A percentile compares a stretch with the other conserved stretches of the same genome.
These are phyloP conservation scores for Temnothorax curvispinosus DNA, from an alignment of 1,140 invertebrate species.

Conservation along the genomic window DNA sequence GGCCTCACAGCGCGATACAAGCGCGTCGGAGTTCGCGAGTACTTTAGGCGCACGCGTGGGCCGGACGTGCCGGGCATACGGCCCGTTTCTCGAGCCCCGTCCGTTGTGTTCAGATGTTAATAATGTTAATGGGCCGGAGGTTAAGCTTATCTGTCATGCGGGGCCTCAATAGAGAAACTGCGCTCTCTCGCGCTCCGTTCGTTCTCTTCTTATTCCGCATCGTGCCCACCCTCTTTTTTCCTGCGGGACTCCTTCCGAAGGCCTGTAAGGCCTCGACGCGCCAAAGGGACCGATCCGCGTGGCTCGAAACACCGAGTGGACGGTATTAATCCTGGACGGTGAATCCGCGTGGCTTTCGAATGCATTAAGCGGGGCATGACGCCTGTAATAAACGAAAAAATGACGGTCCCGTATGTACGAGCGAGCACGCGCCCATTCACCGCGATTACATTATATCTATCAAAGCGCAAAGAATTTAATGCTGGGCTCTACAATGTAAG, in stretches of 20 bases:
- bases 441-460: slow-evolving; percentile 64
- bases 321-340: slow-evolving; percentile 67
- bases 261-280: slow-evolving; percentile 23
- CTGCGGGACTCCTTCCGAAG: slow-evolving; percentile 46
- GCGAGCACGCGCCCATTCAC: slow-evolving; percentile 15
- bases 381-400: slow-evolving; percentile 59
- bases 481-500: slow-evolving; percentile 30
- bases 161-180: slow-evolving; percentile 79
- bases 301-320: slow-evolving; percentile 65
- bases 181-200: slow-evolving; percentile 58
- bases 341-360: slow-evolving; percentile 59
- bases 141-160: slow-evolving; percentile 83
- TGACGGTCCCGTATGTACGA: background rate
- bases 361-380: slow-evolving; percentile 67
- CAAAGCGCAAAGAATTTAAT: slow-evolving; percentile 48
- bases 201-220: slow-evolving; percentile 67
- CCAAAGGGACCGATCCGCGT: slow-evolving; percentile 55
- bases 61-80: slow-evolving; percentile 65
- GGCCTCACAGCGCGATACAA: slow-evolving; percentile 68
- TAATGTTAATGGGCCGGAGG: slow-evolving; percentile 81
- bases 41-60: slow-evolving; percentile 65
- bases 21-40: slow-evolving; percentile 66
- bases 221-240: slow-evolving; percentile 66
- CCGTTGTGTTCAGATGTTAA: slow-evolving; percentile 79
- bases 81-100: slow-evolving; percentile 32